Evolutionary conservation across 1,140 invertebrate genomes (phyloP).

Genomic region (Aphidius gifuensis): DNA sequence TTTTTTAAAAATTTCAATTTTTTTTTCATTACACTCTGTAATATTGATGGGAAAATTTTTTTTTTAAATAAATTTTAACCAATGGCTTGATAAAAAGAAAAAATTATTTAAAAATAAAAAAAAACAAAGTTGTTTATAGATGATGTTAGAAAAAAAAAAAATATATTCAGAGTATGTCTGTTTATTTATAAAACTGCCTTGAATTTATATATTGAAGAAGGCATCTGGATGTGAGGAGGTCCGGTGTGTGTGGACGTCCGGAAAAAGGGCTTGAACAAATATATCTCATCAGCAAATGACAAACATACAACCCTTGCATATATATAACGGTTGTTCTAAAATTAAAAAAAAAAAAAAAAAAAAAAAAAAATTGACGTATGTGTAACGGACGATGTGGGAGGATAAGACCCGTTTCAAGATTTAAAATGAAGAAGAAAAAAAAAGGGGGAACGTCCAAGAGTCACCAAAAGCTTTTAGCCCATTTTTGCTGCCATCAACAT

Average conservation of each 20-base stretch:
- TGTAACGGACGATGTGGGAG: constrained; percentile 6
- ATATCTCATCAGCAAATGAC: background rate
- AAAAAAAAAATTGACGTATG: background rate
- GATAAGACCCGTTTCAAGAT: background rate
- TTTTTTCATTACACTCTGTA: too few relatives aligned
- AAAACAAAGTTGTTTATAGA: background rate
- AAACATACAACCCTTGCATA: constrained; percentile 3
- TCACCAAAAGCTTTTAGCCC: too few relatives aligned
- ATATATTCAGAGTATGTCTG: background rate
- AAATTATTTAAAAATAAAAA: background rate
- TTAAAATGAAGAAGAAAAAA: too few relatives aligned
- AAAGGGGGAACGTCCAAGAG: too few relatives aligned
- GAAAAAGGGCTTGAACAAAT: background rate
- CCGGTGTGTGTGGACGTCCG: background rate
- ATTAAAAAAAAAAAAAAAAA: background rate
- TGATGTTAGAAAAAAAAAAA: background rate
- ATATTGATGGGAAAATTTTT: constrained; percentile 45
- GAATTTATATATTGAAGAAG: background rate
- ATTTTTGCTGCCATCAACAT: too few relatives aligned
- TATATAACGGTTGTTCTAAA: too few relatives aligned
- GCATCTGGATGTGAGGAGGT: constrained; percentile 12
- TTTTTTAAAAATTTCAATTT: constrained; percentile 44
- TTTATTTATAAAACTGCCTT: constrained; percentile 8
- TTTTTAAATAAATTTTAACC: background rate
- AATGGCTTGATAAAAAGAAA: background rate